Evolutionary conservation across 2,888 invertebrate genomes (phyloP).

Genomic region (Geophilus truncorum): DNA sequence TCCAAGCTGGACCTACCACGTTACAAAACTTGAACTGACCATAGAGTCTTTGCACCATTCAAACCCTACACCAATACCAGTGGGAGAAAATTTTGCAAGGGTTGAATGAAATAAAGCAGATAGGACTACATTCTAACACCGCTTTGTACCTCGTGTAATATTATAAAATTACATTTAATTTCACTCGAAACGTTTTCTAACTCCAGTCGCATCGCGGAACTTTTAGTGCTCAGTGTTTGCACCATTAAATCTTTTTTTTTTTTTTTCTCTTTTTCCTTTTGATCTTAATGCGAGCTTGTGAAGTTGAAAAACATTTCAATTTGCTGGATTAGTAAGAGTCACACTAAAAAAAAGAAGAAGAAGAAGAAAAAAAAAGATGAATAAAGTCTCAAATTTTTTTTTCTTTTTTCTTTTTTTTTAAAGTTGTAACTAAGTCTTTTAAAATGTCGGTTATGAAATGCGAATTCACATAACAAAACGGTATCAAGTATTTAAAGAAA

Average conservation of each 20-base stretch:
- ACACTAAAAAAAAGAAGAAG: too few species aligned
- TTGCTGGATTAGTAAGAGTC: too few species aligned
- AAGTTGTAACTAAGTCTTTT: too few species aligned
- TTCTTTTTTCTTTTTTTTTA: too few species aligned
- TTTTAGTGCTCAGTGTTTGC: background rate
- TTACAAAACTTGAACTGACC: constrained; percentile 21
- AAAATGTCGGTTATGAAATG: background rate
- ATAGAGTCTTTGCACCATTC: background rate
- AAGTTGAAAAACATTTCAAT: background rate
- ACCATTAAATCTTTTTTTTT: background rate
- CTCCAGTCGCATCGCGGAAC: background rate
- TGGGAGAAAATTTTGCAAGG: background rate
- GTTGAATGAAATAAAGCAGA: background rate
- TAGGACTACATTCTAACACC: background rate
- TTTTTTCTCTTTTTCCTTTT: background rate
- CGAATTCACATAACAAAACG: background rate
- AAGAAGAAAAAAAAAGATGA: background rate
- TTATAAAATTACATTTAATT: background rate
- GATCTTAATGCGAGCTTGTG: background rate
- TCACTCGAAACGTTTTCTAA: background rate
- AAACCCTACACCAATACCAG: background rate
- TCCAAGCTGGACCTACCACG: constrained; percentile 27
- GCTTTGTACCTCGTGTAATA: too few species aligned
- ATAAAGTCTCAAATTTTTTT: background rate
- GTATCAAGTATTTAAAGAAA: background rate